Conservation (phyloP, 1,140 invertebrate species). For the Xylocopa sonorina region DNA sequence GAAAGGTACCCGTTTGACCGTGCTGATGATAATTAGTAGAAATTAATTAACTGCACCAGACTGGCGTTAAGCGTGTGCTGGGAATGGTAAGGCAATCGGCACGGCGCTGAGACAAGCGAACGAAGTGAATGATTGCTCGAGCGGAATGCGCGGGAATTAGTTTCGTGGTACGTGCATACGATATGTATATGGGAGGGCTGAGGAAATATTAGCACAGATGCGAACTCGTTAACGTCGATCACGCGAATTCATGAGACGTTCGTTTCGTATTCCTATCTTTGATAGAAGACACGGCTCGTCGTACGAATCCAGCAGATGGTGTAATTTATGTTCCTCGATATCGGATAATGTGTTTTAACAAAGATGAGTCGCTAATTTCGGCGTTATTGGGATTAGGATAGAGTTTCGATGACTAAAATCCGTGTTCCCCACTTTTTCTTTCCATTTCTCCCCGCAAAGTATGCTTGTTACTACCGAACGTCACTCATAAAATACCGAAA, state of each 20-base stretch:
- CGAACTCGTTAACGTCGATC: conserved; percentile 18
- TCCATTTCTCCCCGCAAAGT: background rate
- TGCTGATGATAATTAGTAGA: conserved; percentile 14
- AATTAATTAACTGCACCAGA: conserved; percentile 8
- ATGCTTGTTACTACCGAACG: background rate
- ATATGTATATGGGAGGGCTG: no score
- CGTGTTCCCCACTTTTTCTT: no score
- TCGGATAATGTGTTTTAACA: no score
- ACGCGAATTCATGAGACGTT: background rate
- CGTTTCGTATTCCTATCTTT: background rate
- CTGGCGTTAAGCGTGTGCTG: no score
- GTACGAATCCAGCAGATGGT: background rate
- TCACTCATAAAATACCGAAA: background rate
- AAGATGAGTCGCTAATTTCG: no score
- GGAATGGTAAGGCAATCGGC: background rate
- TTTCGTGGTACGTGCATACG: background rate
- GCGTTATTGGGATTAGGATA: no score
- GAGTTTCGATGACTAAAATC: no score
- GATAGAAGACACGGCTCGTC: background rate
- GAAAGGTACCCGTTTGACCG: conserved; percentile 4
- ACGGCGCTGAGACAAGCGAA: no score
- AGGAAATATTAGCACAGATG: conserved; percentile 31
- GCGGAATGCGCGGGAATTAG: background rate
- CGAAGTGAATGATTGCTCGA: background rate
- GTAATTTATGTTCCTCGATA: background rate